phyloP scores from a whole-genome alignment of 1,140 invertebrate species.

The Agrypnia vestita region DNA sequence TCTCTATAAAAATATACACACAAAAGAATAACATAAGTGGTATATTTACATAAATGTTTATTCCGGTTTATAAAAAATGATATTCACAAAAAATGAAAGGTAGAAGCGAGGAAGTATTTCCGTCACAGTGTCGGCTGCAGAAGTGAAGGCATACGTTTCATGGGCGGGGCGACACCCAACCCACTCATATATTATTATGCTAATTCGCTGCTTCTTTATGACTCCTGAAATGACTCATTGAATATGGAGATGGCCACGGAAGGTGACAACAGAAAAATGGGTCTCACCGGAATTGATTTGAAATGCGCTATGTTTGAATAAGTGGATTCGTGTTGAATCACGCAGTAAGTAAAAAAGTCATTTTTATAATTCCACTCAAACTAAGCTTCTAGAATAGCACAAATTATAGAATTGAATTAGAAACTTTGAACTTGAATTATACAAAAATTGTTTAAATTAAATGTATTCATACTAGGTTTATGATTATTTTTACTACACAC shows the following conservation, averaged over 20 bases:
- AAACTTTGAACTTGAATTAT: too few species aligned
- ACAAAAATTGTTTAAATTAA: too few species aligned
- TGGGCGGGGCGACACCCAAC: slow-evolving; percentile 27
- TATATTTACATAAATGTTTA: too few species aligned
- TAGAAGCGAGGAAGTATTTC: too few species aligned
- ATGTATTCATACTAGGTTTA: too few species aligned
- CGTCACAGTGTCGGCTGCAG: too few species aligned
- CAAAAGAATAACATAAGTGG: too few species aligned
- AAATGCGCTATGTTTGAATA: neutral
- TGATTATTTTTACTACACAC: too few species aligned
- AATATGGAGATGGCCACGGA: slow-evolving; percentile 20
- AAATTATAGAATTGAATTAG: too few species aligned
- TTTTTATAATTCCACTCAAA: neutral
- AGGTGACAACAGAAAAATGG: neutral
- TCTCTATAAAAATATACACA: too few species aligned
- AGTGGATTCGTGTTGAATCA: neutral
- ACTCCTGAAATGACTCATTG: slow-evolving; percentile 31
- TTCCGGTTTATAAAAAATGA: too few species aligned
- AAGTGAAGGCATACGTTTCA: too few species aligned
- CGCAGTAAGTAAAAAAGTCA: neutral
- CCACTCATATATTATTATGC: slow-evolving; percentile 10
- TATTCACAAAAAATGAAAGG: neutral
- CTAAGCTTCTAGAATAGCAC: neutral
- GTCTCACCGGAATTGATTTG: neutral
- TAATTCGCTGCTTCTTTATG: slow-evolving; percentile 28